Conservation (phyloP, 2,113 vertebrate species). For the Pelodiscus sinensis region DNA sequence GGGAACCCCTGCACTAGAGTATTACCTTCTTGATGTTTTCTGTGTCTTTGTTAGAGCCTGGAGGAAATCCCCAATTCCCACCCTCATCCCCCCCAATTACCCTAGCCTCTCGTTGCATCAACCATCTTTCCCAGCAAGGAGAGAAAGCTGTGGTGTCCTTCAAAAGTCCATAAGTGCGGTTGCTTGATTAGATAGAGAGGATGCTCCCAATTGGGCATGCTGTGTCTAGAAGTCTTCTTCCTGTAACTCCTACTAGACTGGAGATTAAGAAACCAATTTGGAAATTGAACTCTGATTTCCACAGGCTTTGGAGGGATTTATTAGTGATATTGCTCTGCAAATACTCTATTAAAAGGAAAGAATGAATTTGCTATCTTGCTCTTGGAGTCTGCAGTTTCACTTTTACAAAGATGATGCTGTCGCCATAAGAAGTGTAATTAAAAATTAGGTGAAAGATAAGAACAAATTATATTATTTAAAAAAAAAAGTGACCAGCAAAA, state of each 20-base stretch:
- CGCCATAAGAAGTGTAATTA: not conserved
- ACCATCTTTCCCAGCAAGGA: not conserved
- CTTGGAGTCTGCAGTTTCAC: not conserved
- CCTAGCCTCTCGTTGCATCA: not conserved
- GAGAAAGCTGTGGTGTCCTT: not conserved
- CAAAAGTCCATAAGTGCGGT: not conserved
- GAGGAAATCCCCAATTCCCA: accelerated
- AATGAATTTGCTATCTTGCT: not conserved
- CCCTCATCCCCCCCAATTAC: not conserved
- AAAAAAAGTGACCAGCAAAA: not conserved
- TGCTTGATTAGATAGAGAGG: accelerated
- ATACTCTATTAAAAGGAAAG: accelerated
- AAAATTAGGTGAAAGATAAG: not conserved
- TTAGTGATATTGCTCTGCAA: not conserved
- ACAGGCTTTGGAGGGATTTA: not conserved
- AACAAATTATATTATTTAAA: not conserved
- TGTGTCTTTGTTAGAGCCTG: not conserved
- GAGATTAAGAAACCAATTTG: not conserved
- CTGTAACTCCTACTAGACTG: accelerated
- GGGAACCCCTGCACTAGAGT: too few species aligned
- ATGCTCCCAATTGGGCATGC: not conserved
- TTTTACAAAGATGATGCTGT: not conserved
- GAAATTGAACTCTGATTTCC: not conserved
- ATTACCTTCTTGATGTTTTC: not conserved
- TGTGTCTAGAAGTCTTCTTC: not conserved